Base-by-base conservation (phyloP, 2,113 vertebrate species). In the Falcunculus frontatus region DNA sequence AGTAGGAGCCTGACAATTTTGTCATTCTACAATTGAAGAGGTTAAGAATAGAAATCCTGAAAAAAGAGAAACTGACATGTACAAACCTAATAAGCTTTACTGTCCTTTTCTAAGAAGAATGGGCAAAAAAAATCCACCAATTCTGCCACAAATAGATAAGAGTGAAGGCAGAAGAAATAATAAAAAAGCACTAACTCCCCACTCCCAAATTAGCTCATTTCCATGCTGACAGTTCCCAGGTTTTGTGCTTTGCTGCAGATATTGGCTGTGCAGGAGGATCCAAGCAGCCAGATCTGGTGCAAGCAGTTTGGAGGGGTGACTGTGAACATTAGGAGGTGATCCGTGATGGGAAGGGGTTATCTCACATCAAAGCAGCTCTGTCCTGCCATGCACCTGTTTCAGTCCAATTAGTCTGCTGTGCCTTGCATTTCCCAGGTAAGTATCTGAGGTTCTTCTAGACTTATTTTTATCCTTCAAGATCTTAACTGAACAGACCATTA, bases 31-130 rank as follows among this genome's bases (percentile, higher is more conserved):
- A 57, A 15, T 23, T 84, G 46, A 67, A 78, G 44, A 68, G 7
- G 26, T 73, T 95, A 93, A 89, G 53, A 95, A 96, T 82, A 93
- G 81, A 87, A 95, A 92, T 75, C 5, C 20, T 67, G 75, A 20
- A 29, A 46, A 64, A 46, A 47, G 33, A 57, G 13, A 42, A 84
- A 26, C 13, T 63, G 50, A 5, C 17, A 41, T 29, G 16, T 62
- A 69, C 26, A 74, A 88, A 89, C 35, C 26, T 20, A 44, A 13
- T 75, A 72, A 63, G 16, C 11, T 83, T 84, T 68, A 29, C 46
- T 55, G 20, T 63, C 50, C 8, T 27, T 79, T 87, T 73, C 37
- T 76, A 46, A 57, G 67, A 67, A 89, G 20, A 68, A 81, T 19
- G n/a, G 9, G 62, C 23, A 10, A 17, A 50, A 50, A 72, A 78